A percentile compares a stretch with the other conserved stretches of the same genome.
These are phyloP conservation scores for Parapristionchus giblindavisi DNA, from an alignment of 2,888 invertebrate species.

Conservation along the genomic window DNA sequence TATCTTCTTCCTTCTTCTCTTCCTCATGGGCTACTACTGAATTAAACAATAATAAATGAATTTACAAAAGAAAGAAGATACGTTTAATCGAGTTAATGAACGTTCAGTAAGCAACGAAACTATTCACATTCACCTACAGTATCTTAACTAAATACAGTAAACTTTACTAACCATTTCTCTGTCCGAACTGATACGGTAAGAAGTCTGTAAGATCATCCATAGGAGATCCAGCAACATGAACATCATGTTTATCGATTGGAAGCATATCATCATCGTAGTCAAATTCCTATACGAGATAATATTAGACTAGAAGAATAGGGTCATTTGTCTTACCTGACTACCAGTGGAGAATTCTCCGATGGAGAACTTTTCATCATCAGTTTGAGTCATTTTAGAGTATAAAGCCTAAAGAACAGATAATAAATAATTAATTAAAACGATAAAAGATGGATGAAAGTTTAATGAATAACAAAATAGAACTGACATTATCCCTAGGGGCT, in stretches of 20 bases:
- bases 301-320: neutral
- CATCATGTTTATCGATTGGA: conserved; percentile 44
- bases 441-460: neutral
- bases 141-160: neutral
- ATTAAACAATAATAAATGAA: neutral
- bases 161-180: neutral
- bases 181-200: conserved; percentile 75
- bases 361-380: conserved; percentile 63
- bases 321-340: conserved; percentile 42
- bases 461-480: neutral
- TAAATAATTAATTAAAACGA: neutral
- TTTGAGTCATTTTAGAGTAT: conserved; percentile 69
- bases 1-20: conserved; percentile 42
- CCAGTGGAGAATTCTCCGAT: conserved; percentile 64
- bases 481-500: conserved; percentile 35
- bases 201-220: conserved; percentile 60
- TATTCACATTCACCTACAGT: no score
- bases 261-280: conserved; percentile 66
- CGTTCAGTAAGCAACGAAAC: no score
- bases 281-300: conserved; percentile 52
- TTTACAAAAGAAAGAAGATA: no score
- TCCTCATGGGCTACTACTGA: conserved; percentile 36
- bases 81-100: no score
- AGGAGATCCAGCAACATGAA: conserved; percentile 55
- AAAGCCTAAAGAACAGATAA: conserved; percentile 50